These are phyloP conservation scores for Acleris literana DNA, from an alignment of 2,888 invertebrate species.

Conservation along the genomic window DNA sequence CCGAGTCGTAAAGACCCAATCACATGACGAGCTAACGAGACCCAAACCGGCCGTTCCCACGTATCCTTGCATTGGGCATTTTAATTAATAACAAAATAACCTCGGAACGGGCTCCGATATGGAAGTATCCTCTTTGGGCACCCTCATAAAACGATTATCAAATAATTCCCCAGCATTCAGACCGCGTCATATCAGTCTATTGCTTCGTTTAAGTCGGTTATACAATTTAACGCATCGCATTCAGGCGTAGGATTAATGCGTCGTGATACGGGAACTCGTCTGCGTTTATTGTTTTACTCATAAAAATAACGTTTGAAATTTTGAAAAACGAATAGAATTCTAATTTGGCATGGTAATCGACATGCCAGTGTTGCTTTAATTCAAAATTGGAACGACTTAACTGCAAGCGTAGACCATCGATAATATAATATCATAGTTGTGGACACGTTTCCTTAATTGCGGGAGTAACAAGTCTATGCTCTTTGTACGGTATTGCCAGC, in stretches of 20 bases:
- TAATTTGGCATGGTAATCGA: slow-evolving; percentile 50
- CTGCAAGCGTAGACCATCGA: slow-evolving; percentile 41
- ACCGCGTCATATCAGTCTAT: slow-evolving; percentile 63
- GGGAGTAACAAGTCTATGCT: slow-evolving; percentile 47
- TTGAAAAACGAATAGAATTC: slow-evolving; percentile 45
- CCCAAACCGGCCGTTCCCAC: slow-evolving; percentile 67
- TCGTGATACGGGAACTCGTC: slow-evolving; percentile 54
- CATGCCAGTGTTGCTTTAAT: slow-evolving; percentile 41
- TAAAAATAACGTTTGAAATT: slow-evolving; percentile 42
- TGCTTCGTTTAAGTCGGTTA: slow-evolving; percentile 63
- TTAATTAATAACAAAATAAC: slow-evolving; percentile 78
- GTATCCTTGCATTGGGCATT: slow-evolving; percentile 66
- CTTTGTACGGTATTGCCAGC: slow-evolving; percentile 60
- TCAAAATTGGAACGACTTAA: slow-evolving; percentile 43
- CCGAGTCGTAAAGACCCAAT: slow-evolving; percentile 59
- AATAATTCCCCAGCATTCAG: slow-evolving; percentile 68
- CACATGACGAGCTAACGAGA: slow-evolving; percentile 61
- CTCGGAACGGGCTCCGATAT: slow-evolving; percentile 64
- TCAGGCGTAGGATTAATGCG: slow-evolving; percentile 56
- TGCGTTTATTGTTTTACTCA: slow-evolving; percentile 51
- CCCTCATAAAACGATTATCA: slow-evolving; percentile 81
- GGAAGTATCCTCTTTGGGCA: slow-evolving; percentile 72
- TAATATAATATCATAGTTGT: slow-evolving; percentile 51
- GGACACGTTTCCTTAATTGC: slow-evolving; percentile 59
- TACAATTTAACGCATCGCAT: slow-evolving; percentile 73